Percentiles rank a stretch among this genome's conserved stretches.
phyloP scores from a whole-genome alignment of 2,113 vertebrate species.

The Amazona vittata region DNA sequence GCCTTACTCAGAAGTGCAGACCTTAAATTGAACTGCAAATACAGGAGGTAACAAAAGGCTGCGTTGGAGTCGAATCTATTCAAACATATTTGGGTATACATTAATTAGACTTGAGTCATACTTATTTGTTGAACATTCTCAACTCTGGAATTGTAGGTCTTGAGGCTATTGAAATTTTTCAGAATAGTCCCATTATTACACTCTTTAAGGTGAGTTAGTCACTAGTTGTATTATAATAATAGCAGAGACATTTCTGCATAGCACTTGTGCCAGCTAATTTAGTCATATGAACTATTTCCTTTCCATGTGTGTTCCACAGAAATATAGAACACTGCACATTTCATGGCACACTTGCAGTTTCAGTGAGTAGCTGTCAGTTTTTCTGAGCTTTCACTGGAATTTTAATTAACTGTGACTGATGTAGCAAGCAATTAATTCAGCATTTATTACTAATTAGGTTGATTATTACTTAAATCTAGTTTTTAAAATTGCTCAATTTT shows the following conservation, averaged over 20 bases:
- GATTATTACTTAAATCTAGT: constrained; percentile 43
- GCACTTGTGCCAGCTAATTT: constrained; percentile 1
- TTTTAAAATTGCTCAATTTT: constrained; percentile 31
- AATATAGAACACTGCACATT: not conserved
- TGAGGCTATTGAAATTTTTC: not conserved
- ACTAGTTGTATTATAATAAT: not conserved
- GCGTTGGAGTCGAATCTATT: not conserved
- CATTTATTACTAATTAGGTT: constrained; percentile 46
- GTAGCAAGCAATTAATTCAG: constrained; percentile 54
- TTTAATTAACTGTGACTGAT: constrained; percentile 48
- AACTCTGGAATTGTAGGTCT: not conserved
- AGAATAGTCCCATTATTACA: not conserved
- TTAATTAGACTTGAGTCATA: constrained; percentile 18
- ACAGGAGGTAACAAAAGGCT: not conserved
- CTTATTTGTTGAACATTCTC: not conserved
- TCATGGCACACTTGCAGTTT: constrained; percentile 6
- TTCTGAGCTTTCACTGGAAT: constrained; percentile 17
- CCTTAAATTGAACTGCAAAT: constrained; percentile 14
- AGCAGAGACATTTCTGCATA: constrained; percentile 9
- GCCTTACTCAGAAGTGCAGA: constrained; percentile 33
- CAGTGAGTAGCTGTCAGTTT: constrained; percentile 14
- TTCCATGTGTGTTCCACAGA: not conserved
- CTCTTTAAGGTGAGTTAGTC: constrained; percentile 10
- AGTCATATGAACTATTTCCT: constrained; percentile 13
- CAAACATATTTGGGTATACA: not conserved